Base-by-base conservation (phyloP, 1,140 invertebrate genomes). In the Zophobas atratus region DNA sequence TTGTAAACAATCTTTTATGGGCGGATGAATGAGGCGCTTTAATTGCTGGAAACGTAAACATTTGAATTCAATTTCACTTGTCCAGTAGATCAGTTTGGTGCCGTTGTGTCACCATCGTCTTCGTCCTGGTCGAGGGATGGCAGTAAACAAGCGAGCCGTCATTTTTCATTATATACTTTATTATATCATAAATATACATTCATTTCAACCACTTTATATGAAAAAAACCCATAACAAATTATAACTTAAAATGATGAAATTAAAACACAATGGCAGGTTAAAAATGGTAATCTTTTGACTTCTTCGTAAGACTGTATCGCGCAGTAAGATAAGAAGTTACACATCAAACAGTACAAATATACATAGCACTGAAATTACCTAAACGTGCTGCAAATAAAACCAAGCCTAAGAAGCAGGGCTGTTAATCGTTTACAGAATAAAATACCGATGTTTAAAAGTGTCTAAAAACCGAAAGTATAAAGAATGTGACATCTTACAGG, bases 1-100 rank as follows among this genome's bases (percentile, higher is more conserved):
- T 72, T 72, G 51, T 72, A 72, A 72, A 72, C 70, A 72, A 72
- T 53, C 70, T 72, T 72, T 72, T 72, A 72, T 72, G 46, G 70
- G 60, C 60, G 60, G 60, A 67, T 67, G 60, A 67, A 67, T 67
- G 60, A 67, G 60, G 60, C 60, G 60, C 60, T 67, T 67, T 67
- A 67, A 67, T 67, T 67, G 60, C 60, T 67, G 33, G 20, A 1
- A 67, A 67, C 60, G 60, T 67, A 67, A 67, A 67, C 60, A 67
- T 2, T 67, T 39, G 60, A 67, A 67, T 67, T 67, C 41, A 67
- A 67, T 67, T 67, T 67, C 60, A 67, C 60, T 67, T 41, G 60
- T 20, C 49, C 49, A 51, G 6, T 20, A 20, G 6, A 63, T 63
- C 35, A 32, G 33, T 6, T 41, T 67, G n/a, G 38, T n/a, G 20